Percentiles rank a stretch among this genome's conserved stretches.
Conservation (phyloP, 2,113 vertebrate species). For the Coptodon bakossiorum region DNA sequence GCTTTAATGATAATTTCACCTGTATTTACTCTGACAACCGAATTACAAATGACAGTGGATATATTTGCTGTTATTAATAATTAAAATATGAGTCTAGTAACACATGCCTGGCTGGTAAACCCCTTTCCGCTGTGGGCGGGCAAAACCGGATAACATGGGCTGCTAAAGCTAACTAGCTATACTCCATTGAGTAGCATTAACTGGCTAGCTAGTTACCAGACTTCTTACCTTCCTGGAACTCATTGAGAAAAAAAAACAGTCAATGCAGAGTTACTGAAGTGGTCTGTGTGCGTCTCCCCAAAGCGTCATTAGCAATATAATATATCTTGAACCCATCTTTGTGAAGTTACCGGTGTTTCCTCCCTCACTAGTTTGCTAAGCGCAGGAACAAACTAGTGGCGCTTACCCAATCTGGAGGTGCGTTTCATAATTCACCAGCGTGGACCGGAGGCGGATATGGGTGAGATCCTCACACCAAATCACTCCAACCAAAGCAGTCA, state of each 20-base stretch:
- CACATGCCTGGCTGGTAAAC: neutral
- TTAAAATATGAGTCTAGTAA: neutral
- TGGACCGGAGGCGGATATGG: neutral
- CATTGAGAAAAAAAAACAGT: conserved; percentile 13
- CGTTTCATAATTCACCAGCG: neutral
- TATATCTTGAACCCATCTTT: neutral
- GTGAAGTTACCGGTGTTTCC: no score
- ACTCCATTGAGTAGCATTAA: neutral
- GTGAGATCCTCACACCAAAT: neutral
- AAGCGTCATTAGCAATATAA: accelerated
- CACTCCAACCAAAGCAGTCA: neutral
- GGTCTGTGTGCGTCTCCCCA: neutral
- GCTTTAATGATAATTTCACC: neutral
- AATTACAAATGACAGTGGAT: neutral
- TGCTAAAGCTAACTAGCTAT: neutral
- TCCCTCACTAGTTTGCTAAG: neutral
- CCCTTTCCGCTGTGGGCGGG: neutral
- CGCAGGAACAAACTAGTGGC: neutral
- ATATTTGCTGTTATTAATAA: neutral
- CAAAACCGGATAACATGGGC: neutral
- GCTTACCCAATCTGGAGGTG: neutral
- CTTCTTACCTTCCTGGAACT: conserved; percentile 57
- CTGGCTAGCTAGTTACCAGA: neutral
- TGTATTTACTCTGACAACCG: neutral
- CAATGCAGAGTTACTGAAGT: neutral